Base-by-base conservation (phyloP, 2,888 invertebrate genomes). In the Pycnomerus fuliginosus region DNA sequence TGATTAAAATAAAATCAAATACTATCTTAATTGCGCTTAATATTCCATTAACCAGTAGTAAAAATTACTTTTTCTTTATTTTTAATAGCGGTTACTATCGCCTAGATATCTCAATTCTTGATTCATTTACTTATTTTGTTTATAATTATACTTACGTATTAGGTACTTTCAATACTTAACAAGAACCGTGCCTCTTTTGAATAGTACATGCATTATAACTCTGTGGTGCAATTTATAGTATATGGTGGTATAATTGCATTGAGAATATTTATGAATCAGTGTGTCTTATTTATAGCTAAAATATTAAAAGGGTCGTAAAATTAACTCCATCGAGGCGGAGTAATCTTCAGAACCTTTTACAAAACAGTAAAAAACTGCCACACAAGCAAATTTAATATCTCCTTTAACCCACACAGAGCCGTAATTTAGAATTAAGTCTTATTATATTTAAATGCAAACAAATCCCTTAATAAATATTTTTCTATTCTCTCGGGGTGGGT, bases 401-500 rank as follows among this genome's bases (percentile, higher is more conserved):
- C 22, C 30, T 38, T 41, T 43, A 38, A 43, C 48, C 43, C 48
- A 48, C 48, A 43, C 48, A 39, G 37, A 30, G 32, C 34, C 37
- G 38, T 49, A 45, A 42, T 38, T 38, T 42, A 44, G 34, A 30
- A 38, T 49, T 44, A 44, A 47, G 28, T 31, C 47, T 50, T 41
- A 50, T 50, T 50, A 50, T 48, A 38, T 44, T 48, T 44, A 50
- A 50, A 50, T 50, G 44, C 44, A 44, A 47, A 46, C 47, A 47
- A 46, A 43, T 46, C 50, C 33, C 37, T 44, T 24, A 40, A 29
- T 40, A 47, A 50, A 44, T 35, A 41, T 41, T 50, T 44, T 44
- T 48, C 34, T 34, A 24, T 34, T 38, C 34, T 12, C 30, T 8
- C 25, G 38, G 42, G 49, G 42, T 43, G 47, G 31, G 49, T 46